Evolutionary conservation across 2,797 vertebrate species (phyloP).

Genomic region (Bradypus variegatus): DNA sequence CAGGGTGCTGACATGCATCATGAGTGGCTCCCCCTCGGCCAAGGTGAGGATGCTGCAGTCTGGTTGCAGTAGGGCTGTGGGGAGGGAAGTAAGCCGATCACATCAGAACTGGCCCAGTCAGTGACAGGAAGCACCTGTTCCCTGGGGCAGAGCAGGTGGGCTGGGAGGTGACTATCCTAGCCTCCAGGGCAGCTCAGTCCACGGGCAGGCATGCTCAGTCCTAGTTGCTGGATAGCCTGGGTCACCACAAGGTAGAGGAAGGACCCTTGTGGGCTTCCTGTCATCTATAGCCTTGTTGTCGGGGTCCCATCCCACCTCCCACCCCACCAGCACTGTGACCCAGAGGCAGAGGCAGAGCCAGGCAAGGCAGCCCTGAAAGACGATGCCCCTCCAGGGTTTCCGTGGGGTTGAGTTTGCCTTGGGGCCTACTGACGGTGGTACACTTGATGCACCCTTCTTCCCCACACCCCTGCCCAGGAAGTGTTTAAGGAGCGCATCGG

Average conservation of each 20-base stretch:
- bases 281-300: background rate
- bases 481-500: constrained; percentile 98
- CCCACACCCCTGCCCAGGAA: constrained; percentile 75
- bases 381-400: background rate
- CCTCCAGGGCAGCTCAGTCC: background rate
- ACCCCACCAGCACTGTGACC: background rate
- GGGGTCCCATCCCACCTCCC: background rate
- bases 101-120: background rate
- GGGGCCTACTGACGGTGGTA: background rate
- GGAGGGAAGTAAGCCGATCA: background rate
- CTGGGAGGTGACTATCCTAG: background rate
- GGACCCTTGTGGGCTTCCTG: background rate
- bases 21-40: constrained; percentile 91
- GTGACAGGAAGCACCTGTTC: background rate
- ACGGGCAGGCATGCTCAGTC: background rate
- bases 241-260: background rate
- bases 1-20: constrained; percentile 91
- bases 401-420: background rate
- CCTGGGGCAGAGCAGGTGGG: background rate
- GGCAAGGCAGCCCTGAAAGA: background rate
- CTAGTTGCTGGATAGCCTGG: background rate
- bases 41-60: constrained; percentile 78
- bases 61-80: accelerated
- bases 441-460: background rate
- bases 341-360: constrained; percentile 5